A percentile compares a stretch with the other conserved stretches of the same genome.
phyloP scores from a whole-genome alignment of 2,888 invertebrate genomes.

The Dichetophora obliterata region DNA sequence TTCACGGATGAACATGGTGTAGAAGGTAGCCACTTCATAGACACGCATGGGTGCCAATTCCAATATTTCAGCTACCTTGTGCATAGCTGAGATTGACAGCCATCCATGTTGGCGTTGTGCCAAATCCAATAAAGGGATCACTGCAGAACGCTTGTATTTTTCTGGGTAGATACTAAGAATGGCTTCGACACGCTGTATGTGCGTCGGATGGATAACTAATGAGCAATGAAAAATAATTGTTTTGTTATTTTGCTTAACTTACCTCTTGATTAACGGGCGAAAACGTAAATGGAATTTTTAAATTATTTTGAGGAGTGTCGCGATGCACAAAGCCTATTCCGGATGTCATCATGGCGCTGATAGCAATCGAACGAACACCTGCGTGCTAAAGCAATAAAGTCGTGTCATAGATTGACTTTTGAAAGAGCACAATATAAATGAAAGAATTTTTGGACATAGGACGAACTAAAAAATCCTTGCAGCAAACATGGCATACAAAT shows the following conservation, averaged over 20 bases:
- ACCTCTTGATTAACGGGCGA: slow-evolving; percentile 89
- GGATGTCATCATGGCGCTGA: slow-evolving; percentile 60
- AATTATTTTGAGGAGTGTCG: slow-evolving; percentile 90
- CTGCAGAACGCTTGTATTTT: slow-evolving; percentile 94
- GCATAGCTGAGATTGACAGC: slow-evolving; percentile 98
- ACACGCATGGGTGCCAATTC: slow-evolving; percentile 96
- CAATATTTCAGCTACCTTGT: slow-evolving; percentile 95
- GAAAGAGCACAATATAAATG: slow-evolving; percentile 48
- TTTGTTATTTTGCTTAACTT: slow-evolving; percentile 35
- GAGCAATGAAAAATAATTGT: neutral
- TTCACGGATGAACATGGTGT: slow-evolving; percentile 99
- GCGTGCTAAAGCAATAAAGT: slow-evolving; percentile 53
- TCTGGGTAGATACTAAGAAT: slow-evolving; percentile 94
- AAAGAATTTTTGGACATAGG: neutral
- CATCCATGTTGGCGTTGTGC: slow-evolving; percentile 98
- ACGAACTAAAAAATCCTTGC: too few relatives aligned
- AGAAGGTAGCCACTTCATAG: slow-evolving; percentile 99
- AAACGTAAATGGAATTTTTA: slow-evolving; percentile 90
- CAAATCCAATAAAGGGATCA: slow-evolving; percentile 95
- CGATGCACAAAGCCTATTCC: slow-evolving; percentile 85
- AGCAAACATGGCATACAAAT: too few relatives aligned
- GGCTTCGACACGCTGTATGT: slow-evolving; percentile 82
- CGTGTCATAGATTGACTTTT: neutral
- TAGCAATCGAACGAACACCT: slow-evolving; percentile 61
- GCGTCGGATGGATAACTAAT: neutral